phyloP scores from a whole-genome alignment of 2,797 vertebrate genomes.

The Gambusia yucatana region DNA sequence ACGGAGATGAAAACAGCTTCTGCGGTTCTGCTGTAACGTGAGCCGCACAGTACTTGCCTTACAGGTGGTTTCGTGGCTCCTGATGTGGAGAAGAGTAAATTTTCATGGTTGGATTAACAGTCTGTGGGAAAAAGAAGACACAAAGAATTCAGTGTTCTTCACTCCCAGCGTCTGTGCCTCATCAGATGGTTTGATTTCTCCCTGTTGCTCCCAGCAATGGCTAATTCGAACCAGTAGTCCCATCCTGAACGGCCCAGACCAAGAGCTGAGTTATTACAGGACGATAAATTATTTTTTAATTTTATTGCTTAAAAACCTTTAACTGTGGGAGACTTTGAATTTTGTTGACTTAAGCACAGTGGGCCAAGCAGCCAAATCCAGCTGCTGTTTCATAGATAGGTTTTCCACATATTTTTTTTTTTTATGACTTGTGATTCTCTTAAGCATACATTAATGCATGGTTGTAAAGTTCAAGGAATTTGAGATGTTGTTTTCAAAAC shows the following conservation, averaged over 20 bases:
- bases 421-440: background rate
- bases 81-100: conserved; percentile 8
- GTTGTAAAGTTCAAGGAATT: background rate
- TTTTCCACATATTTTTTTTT: no score
- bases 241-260: background rate
- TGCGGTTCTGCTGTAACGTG: background rate
- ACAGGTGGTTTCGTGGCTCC: background rate
- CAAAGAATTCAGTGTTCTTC: conserved; percentile 14
- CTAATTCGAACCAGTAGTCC: conserved; percentile 37
- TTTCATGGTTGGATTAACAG: conserved; percentile 20
- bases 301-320: background rate
- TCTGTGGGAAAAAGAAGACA: conserved; percentile 6
- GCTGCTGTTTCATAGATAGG: background rate
- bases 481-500: background rate
- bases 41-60: background rate
- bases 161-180: conserved; percentile 48
- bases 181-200: conserved; percentile 43
- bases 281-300: background rate
- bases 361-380: background rate
- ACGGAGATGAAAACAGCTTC: background rate
- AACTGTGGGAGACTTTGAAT: background rate
- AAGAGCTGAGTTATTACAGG: conserved; percentile 2
- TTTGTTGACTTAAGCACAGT: background rate
- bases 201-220: conserved; percentile 38
- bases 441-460: background rate